These are phyloP conservation scores for Luperina testacea DNA, from an alignment of 2,888 invertebrate genomes.

Conservation along the genomic window DNA sequence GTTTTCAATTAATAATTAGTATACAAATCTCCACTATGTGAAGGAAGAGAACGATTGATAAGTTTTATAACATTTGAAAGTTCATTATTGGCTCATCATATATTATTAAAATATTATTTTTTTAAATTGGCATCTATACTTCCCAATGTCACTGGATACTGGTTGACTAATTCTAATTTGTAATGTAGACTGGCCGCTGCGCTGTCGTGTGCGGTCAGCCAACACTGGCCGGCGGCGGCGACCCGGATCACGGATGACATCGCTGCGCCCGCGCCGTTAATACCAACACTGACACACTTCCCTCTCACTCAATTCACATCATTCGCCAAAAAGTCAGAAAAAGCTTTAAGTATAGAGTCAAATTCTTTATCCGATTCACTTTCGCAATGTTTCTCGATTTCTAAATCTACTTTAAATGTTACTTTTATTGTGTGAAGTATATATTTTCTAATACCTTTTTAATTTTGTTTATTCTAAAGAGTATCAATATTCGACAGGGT, in stretches of 20 bases:
- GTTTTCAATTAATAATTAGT: not conserved
- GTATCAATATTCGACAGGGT: not conserved
- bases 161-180: conserved; percentile 44
- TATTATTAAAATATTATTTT: conserved; percentile 1
- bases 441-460: not conserved
- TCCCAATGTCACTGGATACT: not conserved
- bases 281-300: conserved; percentile 67
- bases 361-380: conserved; percentile 40
- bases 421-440: conserved; percentile 13
- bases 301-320: conserved; percentile 51
- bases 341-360: conserved; percentile 30
- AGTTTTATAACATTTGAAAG: conserved; percentile 34
- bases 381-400: conserved; percentile 46
- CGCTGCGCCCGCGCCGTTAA: conserved; percentile 73
- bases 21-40: not conserved
- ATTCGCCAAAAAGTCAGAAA: conserved; percentile 55
- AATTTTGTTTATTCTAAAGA: not conserved
- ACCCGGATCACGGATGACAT: conserved; percentile 86
- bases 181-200: conserved; percentile 32
- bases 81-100: conserved; percentile 10
- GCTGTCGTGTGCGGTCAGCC: conserved; percentile 52
- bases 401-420: conserved; percentile 24
- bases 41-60: not conserved
- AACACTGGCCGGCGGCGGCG: conserved; percentile 70
- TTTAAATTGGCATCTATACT: not conserved